phyloP scores from a whole-genome alignment of 2,888 invertebrate species.

The Catocala sponsa region DNA sequence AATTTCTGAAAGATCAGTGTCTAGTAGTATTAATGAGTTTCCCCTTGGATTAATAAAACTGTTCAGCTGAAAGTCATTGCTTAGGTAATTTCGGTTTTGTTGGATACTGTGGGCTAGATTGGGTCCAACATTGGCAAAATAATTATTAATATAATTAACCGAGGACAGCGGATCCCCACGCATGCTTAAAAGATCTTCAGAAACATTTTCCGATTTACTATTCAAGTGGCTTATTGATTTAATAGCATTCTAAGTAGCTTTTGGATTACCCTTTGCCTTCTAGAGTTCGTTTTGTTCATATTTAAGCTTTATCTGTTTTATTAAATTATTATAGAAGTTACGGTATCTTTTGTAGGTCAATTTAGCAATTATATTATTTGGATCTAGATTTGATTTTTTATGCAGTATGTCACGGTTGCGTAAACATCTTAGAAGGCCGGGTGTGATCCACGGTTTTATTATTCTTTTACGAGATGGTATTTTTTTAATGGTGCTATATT shows the following conservation, averaged over 20 bases:
- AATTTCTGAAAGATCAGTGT: background rate
- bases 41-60: background rate
- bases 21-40: background rate
- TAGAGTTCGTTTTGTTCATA: slow-evolving; percentile 26
- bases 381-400: slow-evolving; percentile 17
- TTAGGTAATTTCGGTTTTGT: too few relatives aligned
- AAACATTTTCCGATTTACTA: too few relatives aligned
- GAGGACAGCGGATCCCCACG: too few relatives aligned
- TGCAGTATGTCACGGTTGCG: slow-evolving; percentile 33
- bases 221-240: slow-evolving; percentile 16
- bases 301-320: slow-evolving; percentile 37
- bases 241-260: slow-evolving; percentile 26
- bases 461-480: slow-evolving; percentile 17
- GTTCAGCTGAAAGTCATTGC: too few relatives aligned
- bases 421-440: slow-evolving; percentile 41
- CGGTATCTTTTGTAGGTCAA: slow-evolving; percentile 39
- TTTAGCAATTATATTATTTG: slow-evolving; percentile 20
- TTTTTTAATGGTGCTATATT: slow-evolving; percentile 3
- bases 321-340: slow-evolving; percentile 37
- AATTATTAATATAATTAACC: too few relatives aligned
- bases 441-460: slow-evolving; percentile 37
- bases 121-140: too few relatives aligned
- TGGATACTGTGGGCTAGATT: too few relatives aligned
- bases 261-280: slow-evolving; percentile 17
- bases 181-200: too few relatives aligned